Base-by-base conservation (phyloP, 1,140 invertebrate species). In the Drosophila athabasca region DNA sequence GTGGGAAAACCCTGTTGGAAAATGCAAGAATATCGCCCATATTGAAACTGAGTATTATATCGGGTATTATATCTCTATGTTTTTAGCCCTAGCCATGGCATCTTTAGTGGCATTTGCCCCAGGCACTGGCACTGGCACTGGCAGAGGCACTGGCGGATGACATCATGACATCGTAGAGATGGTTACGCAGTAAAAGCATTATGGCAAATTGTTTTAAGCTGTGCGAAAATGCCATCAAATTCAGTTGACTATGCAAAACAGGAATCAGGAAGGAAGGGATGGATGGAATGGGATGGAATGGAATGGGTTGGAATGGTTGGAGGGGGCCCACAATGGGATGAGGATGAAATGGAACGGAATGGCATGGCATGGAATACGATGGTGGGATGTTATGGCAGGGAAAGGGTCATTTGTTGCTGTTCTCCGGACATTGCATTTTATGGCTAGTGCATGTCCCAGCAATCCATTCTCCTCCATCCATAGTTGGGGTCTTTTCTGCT, bases 171-270 rank as follows among this genome's bases (percentile, higher is more conserved):
- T 75, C 58, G 78, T 74, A 5, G 35, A 1, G 11, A 39, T 39
- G 35, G 35, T 39, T 71, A 71, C 65, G 78, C 82, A 77, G 78
- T 85, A 85, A 85, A 87, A 79, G 62, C 82, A 76, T 85, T 85
- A 85, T 85, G 83, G 82, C 82, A 85, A 85, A 87, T 85, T 85
- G 82, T 85, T 85, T 85, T 88, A 85, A 85, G 82, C 82, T 85
- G 69, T 85, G 82, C 82, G 83, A 85, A 85, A 85, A 85, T 85
- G 82, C 82, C 78, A 85, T 87, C 74, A 85, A 85, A 85, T 87
- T 85, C 82, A 85, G 82, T 85, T 85, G 83, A 82, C 82, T 85
- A 85, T 85, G 82, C 78, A 85, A 85, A 85, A 75, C 83, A 85
- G 82, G 13, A 41, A 43, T 17, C 58, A 35, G 29, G 24, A n/a